A percentile compares a stretch with the other conserved stretches of the same genome.
Evolutionary conservation across 2,888 invertebrate genomes (phyloP).

Genomic region (Philereme vetulata): DNA sequence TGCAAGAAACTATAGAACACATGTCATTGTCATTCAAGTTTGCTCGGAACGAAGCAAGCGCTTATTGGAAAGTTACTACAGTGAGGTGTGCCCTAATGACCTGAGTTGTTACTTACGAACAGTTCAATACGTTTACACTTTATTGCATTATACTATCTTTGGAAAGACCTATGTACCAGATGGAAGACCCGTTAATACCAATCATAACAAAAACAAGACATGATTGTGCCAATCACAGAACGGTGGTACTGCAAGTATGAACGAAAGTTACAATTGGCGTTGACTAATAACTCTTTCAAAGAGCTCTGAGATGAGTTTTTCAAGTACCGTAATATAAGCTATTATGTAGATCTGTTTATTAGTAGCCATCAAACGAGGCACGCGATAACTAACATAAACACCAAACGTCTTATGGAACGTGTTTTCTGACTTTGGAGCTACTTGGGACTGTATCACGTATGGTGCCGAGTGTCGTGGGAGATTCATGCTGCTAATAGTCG

Average conservation of each 20-base stretch:
- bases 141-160: slow-evolving; percentile 10
- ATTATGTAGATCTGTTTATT: slow-evolving; percentile 56
- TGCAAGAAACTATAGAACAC: no score
- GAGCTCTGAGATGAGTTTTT: slow-evolving; percentile 4
- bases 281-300: neutral
- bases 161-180: neutral
- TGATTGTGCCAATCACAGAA: no score
- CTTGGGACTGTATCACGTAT: slow-evolving; percentile 39
- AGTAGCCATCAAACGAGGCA: slow-evolving; percentile 55
- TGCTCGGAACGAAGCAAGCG: slow-evolving; percentile 3
- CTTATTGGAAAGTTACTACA: slow-evolving; percentile 52
- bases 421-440: slow-evolving; percentile 40
- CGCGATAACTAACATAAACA: slow-evolving; percentile 64
- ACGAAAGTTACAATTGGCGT: neutral
- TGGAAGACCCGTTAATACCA: neutral
- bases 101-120: slow-evolving; percentile 35
- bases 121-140: slow-evolving; percentile 12
- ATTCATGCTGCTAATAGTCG: slow-evolving; percentile 28
- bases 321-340: slow-evolving; percentile 42
- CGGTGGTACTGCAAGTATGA: no score
- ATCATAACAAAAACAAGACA: no score
- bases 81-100: slow-evolving; percentile 51
- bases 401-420: slow-evolving; percentile 36
- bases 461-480: slow-evolving; percentile 36
- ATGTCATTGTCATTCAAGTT: no score